A percentile compares a stretch with the other conserved stretches of the same genome.
phyloP scores from a whole-genome alignment of 2,113 vertebrate species.

The Ellobius talpinus region DNA sequence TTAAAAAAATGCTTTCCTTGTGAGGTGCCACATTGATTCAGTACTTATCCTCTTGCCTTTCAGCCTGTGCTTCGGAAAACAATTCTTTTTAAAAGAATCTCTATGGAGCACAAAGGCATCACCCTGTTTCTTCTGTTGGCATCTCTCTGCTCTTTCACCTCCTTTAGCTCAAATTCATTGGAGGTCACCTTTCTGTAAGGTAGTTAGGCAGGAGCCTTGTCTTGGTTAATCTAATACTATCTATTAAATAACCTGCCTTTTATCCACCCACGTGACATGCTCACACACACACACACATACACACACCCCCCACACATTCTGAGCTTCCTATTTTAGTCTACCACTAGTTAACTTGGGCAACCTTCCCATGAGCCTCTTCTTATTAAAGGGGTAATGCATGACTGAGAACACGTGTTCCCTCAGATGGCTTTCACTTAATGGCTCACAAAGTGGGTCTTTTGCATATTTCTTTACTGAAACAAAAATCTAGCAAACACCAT shows the following conservation, averaged over 20 bases:
- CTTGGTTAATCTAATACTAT: neutral
- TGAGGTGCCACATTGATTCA: neutral
- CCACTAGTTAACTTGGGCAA: neutral
- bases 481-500: slow-evolving; percentile 75
- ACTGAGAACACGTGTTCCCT: slow-evolving; percentile 39
- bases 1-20: neutral
- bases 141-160: neutral
- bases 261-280: neutral
- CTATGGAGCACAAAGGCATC: neutral
- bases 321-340: neutral
- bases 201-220: neutral
- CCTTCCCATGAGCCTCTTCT: neutral
- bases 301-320: neutral
- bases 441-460: slow-evolving; percentile 47
- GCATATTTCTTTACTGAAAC: slow-evolving; percentile 69
- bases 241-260: neutral
- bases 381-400: slow-evolving; percentile 4
- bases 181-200: slow-evolving; percentile 2
- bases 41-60: neutral
- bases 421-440: slow-evolving; percentile 55
- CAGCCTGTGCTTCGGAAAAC: neutral
- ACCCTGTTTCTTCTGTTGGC: neutral
- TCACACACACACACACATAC: no score
- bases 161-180: neutral
- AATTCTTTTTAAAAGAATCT: neutral